These are phyloP conservation scores for Meriones psammophilus DNA, from an alignment of 2,797 vertebrate genomes.

Conservation along the genomic window DNA sequence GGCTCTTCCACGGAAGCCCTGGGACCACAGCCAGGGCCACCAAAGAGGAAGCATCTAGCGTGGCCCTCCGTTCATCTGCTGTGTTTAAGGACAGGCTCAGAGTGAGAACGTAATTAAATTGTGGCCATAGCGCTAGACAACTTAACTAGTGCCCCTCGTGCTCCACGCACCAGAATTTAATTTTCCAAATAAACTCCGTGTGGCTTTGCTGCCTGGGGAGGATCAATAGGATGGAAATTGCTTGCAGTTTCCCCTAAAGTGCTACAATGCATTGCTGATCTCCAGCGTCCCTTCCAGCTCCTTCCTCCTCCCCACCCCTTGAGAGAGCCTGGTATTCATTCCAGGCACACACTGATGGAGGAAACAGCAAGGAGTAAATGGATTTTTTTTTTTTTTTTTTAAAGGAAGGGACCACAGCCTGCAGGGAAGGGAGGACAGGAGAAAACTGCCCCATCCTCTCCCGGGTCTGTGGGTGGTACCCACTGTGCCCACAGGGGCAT, in stretches of 20 bases:
- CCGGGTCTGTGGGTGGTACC: background rate
- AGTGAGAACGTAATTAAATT: conserved; percentile 82
- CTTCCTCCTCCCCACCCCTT: conserved; percentile 29
- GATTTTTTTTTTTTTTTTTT: background rate
- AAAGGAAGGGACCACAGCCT: background rate
- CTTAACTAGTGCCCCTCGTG: conserved; percentile 84
- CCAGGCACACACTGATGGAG: conserved; percentile 71
- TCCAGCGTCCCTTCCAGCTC: conserved; percentile 55
- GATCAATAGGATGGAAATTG: conserved; percentile 89
- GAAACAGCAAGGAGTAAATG: conserved; percentile 60
- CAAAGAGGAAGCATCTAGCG: background rate
- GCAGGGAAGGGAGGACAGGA: background rate
- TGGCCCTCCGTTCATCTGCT: background rate
- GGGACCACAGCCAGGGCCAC: background rate
- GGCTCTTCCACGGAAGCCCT: rapidly evolving
- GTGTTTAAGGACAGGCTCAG: conserved; percentile 72
- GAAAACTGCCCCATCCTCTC: rapidly evolving
- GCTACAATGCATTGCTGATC: conserved; percentile 85
- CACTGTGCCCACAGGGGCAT: background rate
- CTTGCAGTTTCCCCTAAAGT: conserved; percentile 87
- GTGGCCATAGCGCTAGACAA: conserved; percentile 76
- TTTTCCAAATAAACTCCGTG: conserved; percentile 87
- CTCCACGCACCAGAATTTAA: conserved; percentile 85
- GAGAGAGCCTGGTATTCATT: conserved; percentile 75
- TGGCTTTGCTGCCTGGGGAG: conserved; percentile 86